Conservation (phyloP, 2,888 invertebrate genomes). For the Drosophila lacicola region DNA sequence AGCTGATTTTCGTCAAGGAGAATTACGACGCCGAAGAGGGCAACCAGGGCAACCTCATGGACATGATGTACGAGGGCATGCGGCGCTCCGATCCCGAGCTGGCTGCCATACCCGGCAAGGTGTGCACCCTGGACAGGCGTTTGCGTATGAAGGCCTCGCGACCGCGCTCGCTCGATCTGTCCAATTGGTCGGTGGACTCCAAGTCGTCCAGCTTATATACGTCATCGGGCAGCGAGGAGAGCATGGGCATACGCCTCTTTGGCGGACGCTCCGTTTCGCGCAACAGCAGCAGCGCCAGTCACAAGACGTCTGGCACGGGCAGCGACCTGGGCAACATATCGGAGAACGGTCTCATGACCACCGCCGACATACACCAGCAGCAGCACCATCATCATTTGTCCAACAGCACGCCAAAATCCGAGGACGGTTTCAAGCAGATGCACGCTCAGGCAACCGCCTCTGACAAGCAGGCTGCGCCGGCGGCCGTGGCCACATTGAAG, state of each 20-base stretch:
- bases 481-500: conserved; percentile 82
- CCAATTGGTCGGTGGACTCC: conserved; percentile 95
- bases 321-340: conserved; percentile 86
- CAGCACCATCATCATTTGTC: conserved; percentile 31
- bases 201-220: conserved; percentile 92
- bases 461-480: conserved; percentile 58
- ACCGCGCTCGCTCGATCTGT: conserved; percentile 92
- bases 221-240: conserved; percentile 94
- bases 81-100: conserved; percentile 93
- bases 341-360: conserved; percentile 85
- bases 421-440: conserved; percentile 73
- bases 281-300: conserved; percentile 91
- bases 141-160: conserved; percentile 93
- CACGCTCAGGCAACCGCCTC: conserved; percentile 34
- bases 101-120: conserved; percentile 92
- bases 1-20: conserved; percentile 93
- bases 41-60: conserved; percentile 87
- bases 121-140: conserved; percentile 92
- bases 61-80: conserved; percentile 89
- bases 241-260: conserved; percentile 88
- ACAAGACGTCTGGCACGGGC: conserved; percentile 86
- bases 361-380: conserved; percentile 78
- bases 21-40: conserved; percentile 91
- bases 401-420: conserved; percentile 76
- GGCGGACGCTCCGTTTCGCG: conserved; percentile 89